These are phyloP conservation scores for Montipora capitata DNA, from an alignment of 92 coral and sea anemone genomes.

Conservation along the genomic window DNA sequence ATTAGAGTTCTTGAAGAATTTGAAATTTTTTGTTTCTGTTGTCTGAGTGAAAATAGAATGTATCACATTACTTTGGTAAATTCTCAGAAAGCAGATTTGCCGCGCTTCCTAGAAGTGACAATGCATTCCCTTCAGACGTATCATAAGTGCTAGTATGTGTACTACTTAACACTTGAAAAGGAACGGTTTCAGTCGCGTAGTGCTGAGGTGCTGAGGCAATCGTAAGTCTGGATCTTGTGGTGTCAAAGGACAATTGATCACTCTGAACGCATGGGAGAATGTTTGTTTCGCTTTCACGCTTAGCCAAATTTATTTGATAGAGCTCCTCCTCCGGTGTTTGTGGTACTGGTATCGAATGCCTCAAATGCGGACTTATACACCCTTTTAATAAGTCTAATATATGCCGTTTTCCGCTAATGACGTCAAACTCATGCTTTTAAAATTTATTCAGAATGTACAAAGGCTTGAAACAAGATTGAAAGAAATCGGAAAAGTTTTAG, in stretches of 20 bases:
- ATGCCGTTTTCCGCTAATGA: too few relatives aligned
- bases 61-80: neutral
- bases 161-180: neutral
- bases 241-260: constrained; percentile 7
- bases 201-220: constrained; percentile 6
- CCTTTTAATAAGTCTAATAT: too few relatives aligned
- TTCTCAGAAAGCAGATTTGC: constrained; percentile 13
- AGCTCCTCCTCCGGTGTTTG: constrained; percentile 49
- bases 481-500: too few relatives aligned
- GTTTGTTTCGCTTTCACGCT: constrained; percentile 41
- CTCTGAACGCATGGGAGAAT: neutral
- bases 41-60: too few relatives aligned
- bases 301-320: constrained; percentile 57
- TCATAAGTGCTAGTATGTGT: neutral
- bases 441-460: too few relatives aligned
- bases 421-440: too few relatives aligned
- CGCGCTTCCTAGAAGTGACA: constrained; percentile 10
- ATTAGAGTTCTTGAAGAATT: too few relatives aligned
- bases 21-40: too few relatives aligned
- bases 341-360: constrained; percentile 56
- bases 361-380: constrained; percentile 17
- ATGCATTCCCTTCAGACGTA: constrained; percentile 15
- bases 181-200: constrained; percentile 9
- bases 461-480: too few relatives aligned
- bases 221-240: too few relatives aligned